Base-by-base conservation (phyloP, 2,888 invertebrate species). In the Pyrrhia umbra region DNA sequence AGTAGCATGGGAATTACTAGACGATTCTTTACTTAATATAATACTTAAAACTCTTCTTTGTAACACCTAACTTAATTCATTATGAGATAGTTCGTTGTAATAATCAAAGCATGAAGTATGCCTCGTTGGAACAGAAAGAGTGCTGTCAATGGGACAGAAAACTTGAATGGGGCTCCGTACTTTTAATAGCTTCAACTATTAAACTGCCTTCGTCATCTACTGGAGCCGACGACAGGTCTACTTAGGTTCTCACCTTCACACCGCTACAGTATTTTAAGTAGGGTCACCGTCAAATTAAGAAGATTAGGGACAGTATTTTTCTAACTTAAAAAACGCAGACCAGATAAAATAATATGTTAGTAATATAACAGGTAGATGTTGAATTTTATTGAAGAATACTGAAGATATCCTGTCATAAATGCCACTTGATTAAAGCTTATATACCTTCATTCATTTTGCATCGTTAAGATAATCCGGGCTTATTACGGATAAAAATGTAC, bases 131-230 rank as follows among this genome's bases (percentile, higher is more conserved):
- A 61, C 56, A 52, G 21, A 60, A 68, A 30, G 34, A 51, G 39
- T 46, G 57, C 54, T 54, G 55, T 80, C 81, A 82, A 78, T 81
- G 78, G 68, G 81, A 72, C 69, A 80, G 81, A 85, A 74, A 82
- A 77, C 73, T 68, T 87, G 81, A 87, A 87, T 87, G 72, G 85
- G 68, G 78, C 77, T 73, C 60, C 63, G 61, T 70, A 77, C 77
- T 76, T 82, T 83, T 84, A 85, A 87, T 86, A 79, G 76, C 76
- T 74, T 57, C 47, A 70, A 70, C 87, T 83, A 87, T 86, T 87
- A 85, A 85, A 80, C 79, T 83, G 87, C 85, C 85, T 77, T 62
- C 76, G 64, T 75, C 72, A 77, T 76, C 75, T 43, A 64, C 68
- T 73, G 65, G 55, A 68, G 61, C 37, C 54, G 73, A 52, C 49